Evolutionary conservation across 2,797 vertebrate species (phyloP).

Genomic region (Eremophila alpestris): DNA sequence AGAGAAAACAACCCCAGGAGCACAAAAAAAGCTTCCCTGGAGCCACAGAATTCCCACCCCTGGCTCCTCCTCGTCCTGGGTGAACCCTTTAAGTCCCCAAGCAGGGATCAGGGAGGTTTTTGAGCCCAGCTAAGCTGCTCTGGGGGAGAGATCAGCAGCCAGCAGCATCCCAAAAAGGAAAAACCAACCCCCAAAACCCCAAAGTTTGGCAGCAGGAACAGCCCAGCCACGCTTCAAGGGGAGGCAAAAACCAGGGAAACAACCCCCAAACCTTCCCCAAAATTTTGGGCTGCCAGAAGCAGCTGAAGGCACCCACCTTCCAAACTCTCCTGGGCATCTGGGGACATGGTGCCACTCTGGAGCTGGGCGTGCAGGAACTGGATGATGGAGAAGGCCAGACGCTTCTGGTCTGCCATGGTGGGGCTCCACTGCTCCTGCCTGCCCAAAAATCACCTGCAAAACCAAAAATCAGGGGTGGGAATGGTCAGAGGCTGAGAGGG

Average conservation of each 20-base stretch:
- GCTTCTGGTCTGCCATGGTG: conserved; percentile 91
- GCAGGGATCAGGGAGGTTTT: background rate
- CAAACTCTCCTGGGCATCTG: conserved; percentile 93
- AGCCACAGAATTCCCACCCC: background rate
- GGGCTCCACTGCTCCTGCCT: background rate
- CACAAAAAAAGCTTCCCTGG: fast-evolving
- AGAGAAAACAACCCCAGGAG: background rate
- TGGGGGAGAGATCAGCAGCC: background rate
- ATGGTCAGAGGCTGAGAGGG: no score
- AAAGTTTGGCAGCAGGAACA: no score
- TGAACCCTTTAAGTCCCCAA: background rate
- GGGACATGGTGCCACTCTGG: conserved; percentile 81
- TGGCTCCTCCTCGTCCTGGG: fast-evolving
- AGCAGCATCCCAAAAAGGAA: background rate
- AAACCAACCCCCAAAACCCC: background rate
- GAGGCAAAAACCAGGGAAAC: no score
- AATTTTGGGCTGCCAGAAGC: fast-evolving
- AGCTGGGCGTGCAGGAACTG: conserved; percentile 93
- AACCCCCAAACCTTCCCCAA: background rate
- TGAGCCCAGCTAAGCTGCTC: background rate
- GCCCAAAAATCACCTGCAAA: background rate
- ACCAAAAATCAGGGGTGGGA: no score
- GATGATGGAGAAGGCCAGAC: conserved; percentile 92
- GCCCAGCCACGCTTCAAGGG: no score
- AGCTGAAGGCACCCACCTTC: conserved; percentile 80